A percentile compares a stretch with the other conserved stretches of the same genome.
phyloP scores from a whole-genome alignment of 2,113 vertebrate species.

The Nycticorax nycticorax region DNA sequence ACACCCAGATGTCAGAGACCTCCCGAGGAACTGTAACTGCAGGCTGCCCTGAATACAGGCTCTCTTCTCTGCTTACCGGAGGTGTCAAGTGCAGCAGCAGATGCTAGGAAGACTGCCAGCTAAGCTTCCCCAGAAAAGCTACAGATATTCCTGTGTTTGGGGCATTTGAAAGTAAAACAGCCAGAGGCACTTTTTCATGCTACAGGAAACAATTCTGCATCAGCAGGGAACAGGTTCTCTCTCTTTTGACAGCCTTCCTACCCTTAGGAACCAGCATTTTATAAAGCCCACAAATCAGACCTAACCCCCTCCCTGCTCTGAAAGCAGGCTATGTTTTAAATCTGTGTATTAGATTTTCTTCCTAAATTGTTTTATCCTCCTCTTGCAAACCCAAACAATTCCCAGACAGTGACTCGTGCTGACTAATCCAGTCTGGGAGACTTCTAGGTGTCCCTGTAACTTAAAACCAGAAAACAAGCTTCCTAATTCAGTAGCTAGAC shows the following conservation, averaged over 20 bases:
- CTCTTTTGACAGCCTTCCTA: background rate
- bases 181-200: background rate
- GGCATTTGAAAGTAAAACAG: background rate
- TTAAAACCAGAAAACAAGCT: slow-evolving; percentile 68
- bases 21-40: background rate
- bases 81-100: background rate
- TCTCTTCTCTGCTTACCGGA: background rate
- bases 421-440: slow-evolving; percentile 74
- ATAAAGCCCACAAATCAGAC: background rate
- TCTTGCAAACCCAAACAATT: slow-evolving; percentile 68
- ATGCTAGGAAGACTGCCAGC: background rate
- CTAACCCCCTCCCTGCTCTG: background rate
- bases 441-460: slow-evolving; percentile 68
- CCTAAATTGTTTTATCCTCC: slow-evolving; percentile 68
- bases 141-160: background rate
- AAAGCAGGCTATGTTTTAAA: slow-evolving; percentile 26
- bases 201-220: background rate
- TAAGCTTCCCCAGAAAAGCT: background rate
- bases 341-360: slow-evolving; percentile 63
- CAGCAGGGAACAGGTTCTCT: background rate
- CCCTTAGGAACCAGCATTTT: background rate
- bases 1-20: background rate
- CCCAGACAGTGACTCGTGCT: slow-evolving; percentile 73
- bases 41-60: background rate
- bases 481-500: slow-evolving; percentile 69